A percentile compares a stretch with the other conserved stretches of the same genome.
These are phyloP conservation scores for Chrysotoxum bicinctum DNA, from an alignment of 2,888 invertebrate species.

Conservation along the genomic window DNA sequence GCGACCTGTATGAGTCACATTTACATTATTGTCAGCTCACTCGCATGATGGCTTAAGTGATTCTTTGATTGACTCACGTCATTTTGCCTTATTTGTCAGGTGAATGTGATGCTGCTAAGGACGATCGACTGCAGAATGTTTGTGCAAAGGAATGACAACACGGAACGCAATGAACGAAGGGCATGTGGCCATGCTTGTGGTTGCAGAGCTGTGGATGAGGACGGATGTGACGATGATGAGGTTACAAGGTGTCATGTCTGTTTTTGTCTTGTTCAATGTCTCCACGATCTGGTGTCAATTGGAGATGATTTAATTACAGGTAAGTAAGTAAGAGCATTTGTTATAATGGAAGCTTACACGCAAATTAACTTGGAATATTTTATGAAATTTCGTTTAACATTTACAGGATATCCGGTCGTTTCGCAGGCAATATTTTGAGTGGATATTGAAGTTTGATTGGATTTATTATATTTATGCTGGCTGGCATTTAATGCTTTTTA, in stretches of 20 bases:
- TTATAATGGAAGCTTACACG: constrained; percentile 20
- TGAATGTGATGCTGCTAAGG: constrained; percentile 57
- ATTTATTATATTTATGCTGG: no score
- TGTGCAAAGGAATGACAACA: constrained; percentile 52
- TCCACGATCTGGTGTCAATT: constrained; percentile 59
- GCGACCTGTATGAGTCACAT: constrained; percentile 55
- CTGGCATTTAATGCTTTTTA: no score
- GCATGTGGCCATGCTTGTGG: constrained; percentile 23
- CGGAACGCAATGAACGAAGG: constrained; percentile 28
- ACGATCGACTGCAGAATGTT: constrained; percentile 60
- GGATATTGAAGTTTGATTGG: not conserved
- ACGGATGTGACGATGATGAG: constrained; percentile 63
- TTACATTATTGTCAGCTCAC: constrained; percentile 70
- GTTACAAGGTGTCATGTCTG: constrained; percentile 57
- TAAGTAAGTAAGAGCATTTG: not conserved
- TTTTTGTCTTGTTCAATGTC: constrained; percentile 61
- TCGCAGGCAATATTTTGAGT: not conserved
- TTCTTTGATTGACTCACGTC: constrained; percentile 72
- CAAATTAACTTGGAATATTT: not conserved
- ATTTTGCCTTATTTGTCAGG: constrained; percentile 68
- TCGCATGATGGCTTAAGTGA: constrained; percentile 71
- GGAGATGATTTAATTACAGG: constrained; percentile 62
- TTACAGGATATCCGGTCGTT: constrained; percentile 53
- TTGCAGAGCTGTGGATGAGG: constrained; percentile 3
- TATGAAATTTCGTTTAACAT: not conserved